Evolutionary conservation across 2,113 vertebrate species (phyloP), one percentile per base, ranked within the genome.

Genomic region (Notothenia coriiceps): DNA sequence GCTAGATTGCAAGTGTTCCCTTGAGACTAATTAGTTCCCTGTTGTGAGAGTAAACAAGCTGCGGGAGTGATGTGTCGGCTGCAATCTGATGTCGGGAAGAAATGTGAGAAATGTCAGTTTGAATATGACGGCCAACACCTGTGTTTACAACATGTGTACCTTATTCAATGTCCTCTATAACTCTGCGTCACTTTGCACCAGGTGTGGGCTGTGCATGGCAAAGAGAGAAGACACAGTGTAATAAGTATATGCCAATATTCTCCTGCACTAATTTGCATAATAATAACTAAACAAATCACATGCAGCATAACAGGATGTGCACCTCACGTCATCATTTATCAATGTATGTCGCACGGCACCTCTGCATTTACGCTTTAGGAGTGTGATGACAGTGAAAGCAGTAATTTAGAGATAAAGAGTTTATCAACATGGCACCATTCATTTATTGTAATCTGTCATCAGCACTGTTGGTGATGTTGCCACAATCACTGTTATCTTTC

Each of bases 231-330:
- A 64, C 68, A 76, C 70, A 74, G 3, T 75, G 67, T 66, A 84
- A 91, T 86, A 68, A 86, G 84, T 76, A 83, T 78, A 68, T 78
- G 77, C 74, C 81, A 83, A 79, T 79, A 77, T 10, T 59, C 7
- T 22, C 55, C 62, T n/a, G 60, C 5, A 68, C 1, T 1, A 33
- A 89, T 93, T 91, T 91, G 77, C 86, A 88, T 88, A 80, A 85
- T 84, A 86, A 90, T 84, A 79, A 72, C 78, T 44, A 82, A 84
- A 85, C 78, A 86, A 88, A 88, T 83, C 64, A 71, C 59, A 79
- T 29, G 44, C 52, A 40, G 74, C 51, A 56, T 86, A 90, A 89
- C 69, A 70, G 55, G 77, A 90, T 92, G 86, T 85, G 81, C 20
- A 15, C 52, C 35, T 67, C 25, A 55, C 18, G 84, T 84, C 88